Base-by-base conservation (phyloP, 2,113 vertebrate genomes). In the Isichthys henryi region DNA sequence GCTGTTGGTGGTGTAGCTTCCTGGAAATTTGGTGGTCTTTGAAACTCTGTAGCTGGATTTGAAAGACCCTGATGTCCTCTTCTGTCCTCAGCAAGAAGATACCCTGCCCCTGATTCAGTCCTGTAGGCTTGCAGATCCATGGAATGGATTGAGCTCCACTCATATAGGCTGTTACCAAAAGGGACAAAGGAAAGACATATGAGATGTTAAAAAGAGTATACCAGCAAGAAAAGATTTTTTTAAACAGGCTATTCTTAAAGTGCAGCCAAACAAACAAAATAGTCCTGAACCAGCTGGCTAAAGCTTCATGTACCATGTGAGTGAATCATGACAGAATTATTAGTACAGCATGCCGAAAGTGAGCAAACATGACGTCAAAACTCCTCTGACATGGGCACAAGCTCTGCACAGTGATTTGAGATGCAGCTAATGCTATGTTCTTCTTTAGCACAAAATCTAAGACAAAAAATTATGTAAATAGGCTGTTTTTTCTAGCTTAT, bases 41-140 rank as follows among this genome's bases (percentile, higher is more conserved):
- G 0, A 31, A 1, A 83, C 90, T 92, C 91, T 93, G 93, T 62
- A 97, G 94, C 92, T 94, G 95, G 88, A 92, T 91, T 89, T 92
- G 95, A 56, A 98, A 94, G 15, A 91, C 85, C 0, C 31, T 15
- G 0, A 95, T 89, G 4, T 97, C 97, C 48, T 96, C 94, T 53
- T 90, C 93, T 45, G 1, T 96, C 90, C 92, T 95, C 87, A 98
- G 94, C 89, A 98, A 96, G 89, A 97, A 98, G 93, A 98, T 98
- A 35, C 97, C 98, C 91, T 94, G 95, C 2, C 97, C 98, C 94
- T 96, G 97, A 93, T 98, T 98, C 88, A 96, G 94, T 62, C 94
- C 95, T 0, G 96, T 96, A 0, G 97, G 97, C 92, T 99, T 98
- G 91, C 97, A 98, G 94, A 99, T 99, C 97, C 97, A 99, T 19